phyloP scores from a whole-genome alignment of 2,113 vertebrate genomes.

The Cettia cetti region DNA sequence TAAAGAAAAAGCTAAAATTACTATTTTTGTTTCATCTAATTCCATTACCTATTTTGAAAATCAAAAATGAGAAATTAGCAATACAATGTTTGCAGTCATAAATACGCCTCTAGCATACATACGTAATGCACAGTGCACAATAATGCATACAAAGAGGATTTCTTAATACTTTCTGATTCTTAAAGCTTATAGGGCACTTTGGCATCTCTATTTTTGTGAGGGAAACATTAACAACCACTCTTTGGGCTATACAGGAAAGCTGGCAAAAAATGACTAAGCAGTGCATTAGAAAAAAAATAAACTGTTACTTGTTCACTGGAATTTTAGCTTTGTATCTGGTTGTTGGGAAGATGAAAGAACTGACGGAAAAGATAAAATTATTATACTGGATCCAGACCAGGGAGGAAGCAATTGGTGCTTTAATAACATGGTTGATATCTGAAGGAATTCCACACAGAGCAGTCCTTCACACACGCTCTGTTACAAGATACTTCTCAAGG shows the following conservation, averaged over 20 bases:
- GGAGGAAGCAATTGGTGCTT: neutral
- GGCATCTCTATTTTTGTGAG: neutral
- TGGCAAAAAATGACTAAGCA: neutral
- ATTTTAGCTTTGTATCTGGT: neutral
- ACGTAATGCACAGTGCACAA: neutral
- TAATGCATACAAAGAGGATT: neutral
- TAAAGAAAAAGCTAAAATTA: constrained; percentile 20
- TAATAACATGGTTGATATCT: neutral
- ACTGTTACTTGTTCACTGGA: neutral
- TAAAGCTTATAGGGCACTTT: neutral
- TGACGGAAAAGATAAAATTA: neutral
- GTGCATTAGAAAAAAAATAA: neutral
- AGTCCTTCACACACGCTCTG: accelerated
- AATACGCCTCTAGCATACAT: neutral
- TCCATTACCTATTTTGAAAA: neutral
- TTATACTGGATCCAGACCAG: neutral
- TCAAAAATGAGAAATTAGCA: neutral
- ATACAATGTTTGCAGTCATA: neutral
- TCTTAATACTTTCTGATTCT: neutral
- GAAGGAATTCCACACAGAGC: neutral
- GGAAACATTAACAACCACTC: neutral
- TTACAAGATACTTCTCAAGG: neutral
- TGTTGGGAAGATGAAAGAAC: neutral
- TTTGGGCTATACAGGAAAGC: neutral
- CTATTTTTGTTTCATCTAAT: neutral